Evolutionary conservation across 2,888 invertebrate genomes (phyloP), one percentile per base, ranked within the genome.

Genomic region (Aspidiotus destructor): DNA sequence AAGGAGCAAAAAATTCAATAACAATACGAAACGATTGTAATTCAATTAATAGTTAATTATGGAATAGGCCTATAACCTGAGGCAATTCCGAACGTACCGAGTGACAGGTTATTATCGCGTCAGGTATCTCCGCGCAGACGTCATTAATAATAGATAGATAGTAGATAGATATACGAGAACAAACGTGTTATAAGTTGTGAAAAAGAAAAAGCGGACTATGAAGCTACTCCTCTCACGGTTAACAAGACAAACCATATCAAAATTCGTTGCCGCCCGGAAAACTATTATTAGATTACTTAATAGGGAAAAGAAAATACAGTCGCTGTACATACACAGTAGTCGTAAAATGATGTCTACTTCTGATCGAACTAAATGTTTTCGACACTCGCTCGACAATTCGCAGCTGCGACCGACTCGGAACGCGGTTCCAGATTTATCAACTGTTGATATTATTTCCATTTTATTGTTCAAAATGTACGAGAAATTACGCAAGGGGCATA

Each of bases 231-330:
- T 48, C 48, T 48, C 48, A n/a, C 48, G n/a, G 48, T n/a, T 48
- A 48, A 48, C 48, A 40, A 58, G 28, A 58, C 13, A 58, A 28
- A 28, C 16, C 16, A 58, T 28, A 58, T 28, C 58, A 58, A 58
- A 58, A 58, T 58, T 58, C 40, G 40, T 28, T 40, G 16, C 58
- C 17, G 58, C 58, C 58, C 58, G 58, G 58, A 58, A 58, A 58
- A 58, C 58, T 58, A 58, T 58, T 58, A 58, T 58, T 58, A 58
- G 58, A 28, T 58, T 58, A 58, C 58, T 58, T 58, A 58, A 58
- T 58, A 58, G 55, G 17, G 55, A 55, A 48, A 48, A 48, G 10
- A 48, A 48, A 48, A 48, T 28, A 28, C 28, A 28, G 28, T 28
- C 28, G 28, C 28, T 28, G 28, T 28, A 28, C 5, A 28, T 28